A percentile compares a stretch with the other conserved stretches of the same genome.
Conservation (phyloP, 1,140 invertebrate species). For the Drosophila elegans region DNA sequence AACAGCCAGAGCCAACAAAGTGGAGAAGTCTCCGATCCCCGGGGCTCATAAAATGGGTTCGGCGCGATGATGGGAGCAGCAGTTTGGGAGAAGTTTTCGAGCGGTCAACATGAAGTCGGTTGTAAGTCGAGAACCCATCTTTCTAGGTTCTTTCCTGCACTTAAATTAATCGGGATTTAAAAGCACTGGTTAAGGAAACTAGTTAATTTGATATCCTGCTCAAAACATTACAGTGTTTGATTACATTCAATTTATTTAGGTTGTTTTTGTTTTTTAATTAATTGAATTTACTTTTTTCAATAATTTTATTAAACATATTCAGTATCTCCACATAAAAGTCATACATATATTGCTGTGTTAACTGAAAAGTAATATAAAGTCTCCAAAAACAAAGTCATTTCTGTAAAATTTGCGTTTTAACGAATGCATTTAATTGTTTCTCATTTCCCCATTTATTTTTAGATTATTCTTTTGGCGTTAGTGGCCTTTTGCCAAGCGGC, state of each 20-base stretch:
- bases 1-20: slow-evolving; percentile 53
- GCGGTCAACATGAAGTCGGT: slow-evolving; percentile 56
- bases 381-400: too few relatives aligned
- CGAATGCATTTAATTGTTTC: background rate
- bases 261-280: too few relatives aligned
- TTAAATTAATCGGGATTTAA: too few relatives aligned
- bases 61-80: slow-evolving; percentile 20
- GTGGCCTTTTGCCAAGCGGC: slow-evolving; percentile 46
- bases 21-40: slow-evolving; percentile 20
- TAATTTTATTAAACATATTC: too few relatives aligned
- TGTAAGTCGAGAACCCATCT: slow-evolving; percentile 37
- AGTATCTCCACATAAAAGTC: too few relatives aligned
- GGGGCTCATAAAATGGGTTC: slow-evolving; percentile 53
- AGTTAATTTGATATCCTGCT: too few relatives aligned
- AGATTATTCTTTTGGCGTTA: slow-evolving; percentile 60
- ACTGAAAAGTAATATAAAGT: background rate
- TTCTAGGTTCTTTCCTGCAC: background rate
- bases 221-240: too few relatives aligned
- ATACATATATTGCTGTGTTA: background rate
- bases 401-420: background rate
- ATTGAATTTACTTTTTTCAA: too few relatives aligned
- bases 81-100: slow-evolving; percentile 41
- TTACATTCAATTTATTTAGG: too few relatives aligned
- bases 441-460: background rate
- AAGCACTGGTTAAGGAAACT: too few relatives aligned